Base-by-base conservation (phyloP, 2,888 invertebrate species). In the Chesias legatella region DNA sequence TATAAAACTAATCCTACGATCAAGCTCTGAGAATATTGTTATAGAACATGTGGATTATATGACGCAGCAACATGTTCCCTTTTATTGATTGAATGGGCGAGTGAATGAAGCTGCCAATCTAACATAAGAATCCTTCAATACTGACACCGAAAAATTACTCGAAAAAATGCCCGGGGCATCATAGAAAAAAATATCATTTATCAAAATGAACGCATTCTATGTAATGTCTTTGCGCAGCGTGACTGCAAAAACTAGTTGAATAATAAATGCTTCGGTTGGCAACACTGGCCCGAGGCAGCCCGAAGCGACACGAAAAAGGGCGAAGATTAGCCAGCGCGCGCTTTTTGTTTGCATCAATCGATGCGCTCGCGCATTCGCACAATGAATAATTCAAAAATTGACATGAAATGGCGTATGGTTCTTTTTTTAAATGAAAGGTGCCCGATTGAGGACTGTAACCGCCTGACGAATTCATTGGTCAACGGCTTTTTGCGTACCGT, bases 381-480 rank as follows among this genome's bases (percentile, higher is more conserved):
- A 66, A 88, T 88, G 88, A 88, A 88, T 88, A 83, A 88, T 88
- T 88, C 88, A 88, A 83, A 85, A 86, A 85, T 85, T 86, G 88
- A 86, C 88, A 88, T 88, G 86, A 88, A 88, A 86, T 88, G 85
- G 86, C 88, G 88, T 86, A 86, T 85, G 84, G 84, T 82, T 82
- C 82, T 84, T 86, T 88, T 85, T 85, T 84, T 81, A 71, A 84
- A 83, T 79, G 81, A 84, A 88, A 86, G 88, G 88, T 86, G 88
- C 85, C 82, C 88, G 86, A 88, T 88, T 88, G 88, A 86, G 85
- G 80, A 85, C 84, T 86, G 88, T 85, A 86, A 86, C 85, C 85
- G 85, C 75, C 85, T 86, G 88, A 88, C 88, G 86, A 88, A 85
- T 86, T 86, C 86, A 88, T 88, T 84, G 86, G 84, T 53, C 83